Base-by-base conservation (phyloP, 2,797 vertebrate species). In the Poecilia gillii region DNA sequence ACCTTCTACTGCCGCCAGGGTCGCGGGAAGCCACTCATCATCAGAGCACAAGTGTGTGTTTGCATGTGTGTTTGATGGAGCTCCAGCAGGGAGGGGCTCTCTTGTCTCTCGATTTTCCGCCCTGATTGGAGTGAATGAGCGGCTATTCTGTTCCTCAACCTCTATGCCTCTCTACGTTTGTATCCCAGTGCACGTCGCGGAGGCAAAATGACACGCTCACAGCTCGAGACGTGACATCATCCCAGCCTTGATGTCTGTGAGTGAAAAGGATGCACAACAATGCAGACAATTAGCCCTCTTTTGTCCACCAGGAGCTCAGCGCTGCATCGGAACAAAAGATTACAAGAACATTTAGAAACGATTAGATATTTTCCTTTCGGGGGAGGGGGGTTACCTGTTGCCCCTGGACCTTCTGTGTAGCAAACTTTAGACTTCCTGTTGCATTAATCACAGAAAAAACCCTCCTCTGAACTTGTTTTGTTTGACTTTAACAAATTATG, bases 101-200 rank as follows among this genome's bases (percentile, higher is more conserved):
- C 96, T 98, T 98, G 97, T 98, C 95, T 97, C 94, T 84, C 94
- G 93, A 98, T 99, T 98, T 99, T 99, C 97, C 97, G 96, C 97
- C 97, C 97, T 98, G 97, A 98, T 99, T 98, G 98, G 96, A 97
- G 93, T 97, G 97, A 98, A 98, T 97, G 97, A 96, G 95, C 53
- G 79, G 84, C 80, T 73, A 57, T 88, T 94, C 95, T 96, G 95
- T 92, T 90, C 94, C 96, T 92, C 95, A 96, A 96, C 95, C 85
- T 89, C 94, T 91, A 91, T 91, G 87, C 79, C 84, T 47, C 79
- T 85, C 59, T 73, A n/a, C 25, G 33, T 70, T 79, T 77, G 76
- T 74, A 85, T 87, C 39, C 81, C 81, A 82, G 88, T 62, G 87
- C 80, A 68, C 20, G 20, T 68, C 79, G 41, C 55, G 82, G 70